A percentile compares a stretch with the other conserved stretches of the same genome.
Conservation (phyloP, 1,140 invertebrate genomes). For the Polypedilum pembai region DNA sequence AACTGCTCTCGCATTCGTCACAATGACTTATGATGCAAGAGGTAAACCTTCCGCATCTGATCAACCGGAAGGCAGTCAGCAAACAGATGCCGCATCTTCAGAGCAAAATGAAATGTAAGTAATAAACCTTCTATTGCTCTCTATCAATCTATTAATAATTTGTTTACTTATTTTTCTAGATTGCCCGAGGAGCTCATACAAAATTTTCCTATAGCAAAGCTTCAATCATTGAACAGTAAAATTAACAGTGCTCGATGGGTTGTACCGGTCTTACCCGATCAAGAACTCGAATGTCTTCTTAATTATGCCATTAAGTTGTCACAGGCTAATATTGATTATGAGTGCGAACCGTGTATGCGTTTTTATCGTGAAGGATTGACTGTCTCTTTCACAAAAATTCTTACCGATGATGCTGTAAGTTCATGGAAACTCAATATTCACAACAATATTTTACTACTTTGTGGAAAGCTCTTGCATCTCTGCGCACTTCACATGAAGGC, state of each 20-base stretch:
- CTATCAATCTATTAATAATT: not conserved
- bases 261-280: conserved; percentile 91
- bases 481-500: conserved; percentile 84
- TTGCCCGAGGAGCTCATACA: conserved; percentile 42
- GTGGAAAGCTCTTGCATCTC: conserved; percentile 83
- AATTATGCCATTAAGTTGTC: conserved; percentile 83
- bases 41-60: not conserved
- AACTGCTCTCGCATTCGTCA: not conserved
- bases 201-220: conserved; percentile 74
- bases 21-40: not conserved
- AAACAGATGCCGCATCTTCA: not conserved
- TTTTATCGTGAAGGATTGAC: conserved; percentile 93
- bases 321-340: conserved; percentile 73
- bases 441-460: conserved; percentile 89
- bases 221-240: conserved; percentile 87
- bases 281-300: conserved; percentile 87
- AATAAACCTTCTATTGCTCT: not conserved
- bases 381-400: conserved; percentile 92
- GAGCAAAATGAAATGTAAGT: conserved; percentile 12
- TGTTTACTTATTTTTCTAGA: conserved; percentile 31
- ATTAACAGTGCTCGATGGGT: conserved; percentile 92
- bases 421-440: conserved; percentile 98
- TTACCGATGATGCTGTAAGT: conserved; percentile 96
- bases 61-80: not conserved
- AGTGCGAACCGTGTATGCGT: conserved; percentile 84